These are phyloP conservation scores for Peribatodes rhomboidaria DNA, from an alignment of 2,888 invertebrate genomes.

Conservation along the genomic window DNA sequence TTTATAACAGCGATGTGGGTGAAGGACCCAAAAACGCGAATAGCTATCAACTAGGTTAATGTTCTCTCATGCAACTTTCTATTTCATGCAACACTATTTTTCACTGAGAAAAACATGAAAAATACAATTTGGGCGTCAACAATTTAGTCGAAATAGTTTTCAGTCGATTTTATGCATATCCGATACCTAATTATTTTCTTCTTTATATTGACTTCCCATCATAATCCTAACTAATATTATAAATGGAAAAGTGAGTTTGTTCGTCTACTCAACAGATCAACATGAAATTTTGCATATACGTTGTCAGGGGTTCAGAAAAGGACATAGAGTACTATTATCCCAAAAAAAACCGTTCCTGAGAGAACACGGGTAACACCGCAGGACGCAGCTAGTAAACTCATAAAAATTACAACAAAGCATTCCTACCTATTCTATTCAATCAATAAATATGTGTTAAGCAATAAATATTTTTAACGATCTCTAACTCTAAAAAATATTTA, in stretches of 20 bases:
- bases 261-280: too few species aligned
- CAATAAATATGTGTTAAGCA: too few species aligned
- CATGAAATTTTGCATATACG: too few species aligned
- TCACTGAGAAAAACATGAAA: not conserved
- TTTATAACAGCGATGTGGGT: constrained; percentile 25
- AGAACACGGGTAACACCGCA: too few species aligned
- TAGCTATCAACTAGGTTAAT: constrained; percentile 25
- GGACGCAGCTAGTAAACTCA: too few species aligned
- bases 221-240: too few species aligned
- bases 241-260: too few species aligned
- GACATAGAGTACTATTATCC: too few species aligned
- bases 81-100: not conserved
- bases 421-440: not conserved
- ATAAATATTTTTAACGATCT: not conserved
- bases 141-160: not conserved
- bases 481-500: not conserved
- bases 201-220: too few species aligned
- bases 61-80: constrained; percentile 13
- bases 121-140: not conserved
- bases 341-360: too few species aligned
- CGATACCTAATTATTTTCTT: too few species aligned
- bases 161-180: not conserved
- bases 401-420: not conserved
- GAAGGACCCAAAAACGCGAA: constrained; percentile 35
- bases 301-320: too few species aligned